Percentiles rank a stretch among this genome's conserved stretches.
phyloP scores from a whole-genome alignment of 64 coral and sea anemone genomes.

The Porites australiensis region DNA sequence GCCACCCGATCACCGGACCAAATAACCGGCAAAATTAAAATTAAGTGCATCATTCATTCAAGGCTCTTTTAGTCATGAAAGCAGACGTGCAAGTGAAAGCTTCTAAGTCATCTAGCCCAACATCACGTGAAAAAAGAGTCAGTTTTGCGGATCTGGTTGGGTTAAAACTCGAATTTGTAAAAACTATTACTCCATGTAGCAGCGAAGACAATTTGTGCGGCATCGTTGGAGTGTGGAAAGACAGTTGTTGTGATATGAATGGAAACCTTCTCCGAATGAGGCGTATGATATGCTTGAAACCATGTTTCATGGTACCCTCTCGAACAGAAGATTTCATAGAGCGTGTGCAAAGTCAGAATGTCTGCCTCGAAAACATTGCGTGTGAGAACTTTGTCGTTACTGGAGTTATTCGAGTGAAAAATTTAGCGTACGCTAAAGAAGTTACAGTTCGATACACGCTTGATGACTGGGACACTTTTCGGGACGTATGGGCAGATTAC shows the following conservation, averaged over 20 bases:
- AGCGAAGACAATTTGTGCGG: constrained; percentile 57
- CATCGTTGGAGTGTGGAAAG: neutral
- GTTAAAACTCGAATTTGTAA: constrained; percentile 39
- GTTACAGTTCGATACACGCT: constrained; percentile 62
- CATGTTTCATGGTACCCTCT: constrained; percentile 32
- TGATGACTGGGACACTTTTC: constrained; percentile 45
- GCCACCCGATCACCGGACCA: too few relatives aligned
- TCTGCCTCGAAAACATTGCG: constrained; percentile 67
- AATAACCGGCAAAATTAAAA: too few relatives aligned
- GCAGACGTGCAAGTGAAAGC: neutral
- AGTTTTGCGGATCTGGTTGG: constrained; percentile 57
- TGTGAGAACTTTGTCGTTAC: constrained; percentile 60
- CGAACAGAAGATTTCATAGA: constrained; percentile 36
- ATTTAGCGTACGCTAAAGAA: constrained; percentile 66
- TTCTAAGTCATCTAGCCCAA: neutral
- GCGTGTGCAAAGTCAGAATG: constrained; percentile 65
- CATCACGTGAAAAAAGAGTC: constrained; percentile 29
- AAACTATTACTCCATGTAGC: constrained; percentile 68
- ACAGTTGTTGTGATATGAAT: neutral
- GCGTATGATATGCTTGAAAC: neutral
- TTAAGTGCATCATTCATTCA: neutral
- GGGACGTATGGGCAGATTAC: constrained; percentile 73
- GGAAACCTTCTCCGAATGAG: neutral
- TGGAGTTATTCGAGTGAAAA: constrained; percentile 68
- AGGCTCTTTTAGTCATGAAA: neutral